phyloP scores from a whole-genome alignment of 2,113 vertebrate species.

The Bubo scandiacus region DNA sequence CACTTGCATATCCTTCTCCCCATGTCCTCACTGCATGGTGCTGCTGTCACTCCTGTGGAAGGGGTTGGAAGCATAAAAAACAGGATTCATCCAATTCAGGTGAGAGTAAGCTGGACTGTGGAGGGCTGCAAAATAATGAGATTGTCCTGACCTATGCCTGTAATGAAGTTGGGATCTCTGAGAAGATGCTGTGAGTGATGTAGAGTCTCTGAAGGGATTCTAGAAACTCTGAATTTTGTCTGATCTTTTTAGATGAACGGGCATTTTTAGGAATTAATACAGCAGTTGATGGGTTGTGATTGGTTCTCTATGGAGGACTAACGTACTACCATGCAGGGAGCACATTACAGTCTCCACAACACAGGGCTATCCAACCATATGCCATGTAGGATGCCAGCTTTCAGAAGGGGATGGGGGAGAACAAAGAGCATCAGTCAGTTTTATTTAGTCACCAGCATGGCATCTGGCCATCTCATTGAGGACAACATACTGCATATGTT shows the following conservation, averaged over 20 bases:
- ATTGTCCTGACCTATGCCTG: neutral
- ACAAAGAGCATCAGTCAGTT: neutral
- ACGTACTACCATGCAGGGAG: neutral
- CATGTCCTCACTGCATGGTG: slow-evolving; percentile 71
- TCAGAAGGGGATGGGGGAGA: neutral
- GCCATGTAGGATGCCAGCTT: neutral
- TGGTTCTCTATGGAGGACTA: neutral
- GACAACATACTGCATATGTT: neutral
- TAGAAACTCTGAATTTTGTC: neutral
- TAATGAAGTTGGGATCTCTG: neutral
- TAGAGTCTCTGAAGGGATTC: neutral
- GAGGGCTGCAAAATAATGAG: neutral
- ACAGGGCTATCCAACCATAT: neutral
- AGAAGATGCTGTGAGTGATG: neutral
- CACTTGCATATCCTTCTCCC: neutral
- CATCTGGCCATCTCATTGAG: neutral
- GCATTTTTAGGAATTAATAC: neutral
- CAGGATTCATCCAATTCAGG: slow-evolving; percentile 85
- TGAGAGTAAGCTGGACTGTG: slow-evolving; percentile 4
- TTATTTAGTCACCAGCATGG: neutral
- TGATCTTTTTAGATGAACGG: neutral
- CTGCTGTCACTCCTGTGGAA: slow-evolving; percentile 84
- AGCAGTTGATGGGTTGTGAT: neutral
- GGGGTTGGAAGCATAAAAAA: slow-evolving; percentile 82
- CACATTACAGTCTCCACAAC: neutral